Evolutionary conservation across 2,888 invertebrate species (phyloP).

Genomic region (Nephrotoma guestfalica): DNA sequence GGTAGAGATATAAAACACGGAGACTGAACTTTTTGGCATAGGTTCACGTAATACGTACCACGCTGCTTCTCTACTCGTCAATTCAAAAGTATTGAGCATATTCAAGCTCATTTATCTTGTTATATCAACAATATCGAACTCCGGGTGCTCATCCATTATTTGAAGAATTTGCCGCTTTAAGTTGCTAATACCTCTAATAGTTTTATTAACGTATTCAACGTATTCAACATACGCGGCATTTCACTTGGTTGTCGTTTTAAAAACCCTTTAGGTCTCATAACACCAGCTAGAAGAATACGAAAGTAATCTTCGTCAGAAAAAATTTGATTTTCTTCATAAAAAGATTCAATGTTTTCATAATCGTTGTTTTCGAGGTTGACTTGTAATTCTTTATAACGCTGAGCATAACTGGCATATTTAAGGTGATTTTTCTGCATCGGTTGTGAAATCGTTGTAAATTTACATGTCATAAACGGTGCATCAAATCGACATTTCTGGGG

Average conservation of each 20-base stretch:
- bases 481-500: constrained; percentile 18
- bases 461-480: constrained; percentile 18
- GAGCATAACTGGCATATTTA: not conserved
- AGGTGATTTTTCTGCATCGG: not conserved
- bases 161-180: no score
- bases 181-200: no score
- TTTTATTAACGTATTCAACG: not conserved
- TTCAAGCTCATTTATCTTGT: no score
- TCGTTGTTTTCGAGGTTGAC: constrained; percentile 19
- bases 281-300: constrained; percentile 11
- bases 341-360: not conserved
- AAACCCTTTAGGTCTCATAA: not conserved
- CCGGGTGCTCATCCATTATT: constrained; percentile 16
- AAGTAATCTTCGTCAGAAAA: constrained; percentile 7
- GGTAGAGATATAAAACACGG: no score
- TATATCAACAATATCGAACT: no score
- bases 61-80: no score
- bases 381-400: constrained; percentile 12
- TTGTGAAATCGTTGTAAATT: constrained; percentile 14
- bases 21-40: no score
- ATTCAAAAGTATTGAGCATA: no score
- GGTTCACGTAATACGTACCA: no score
- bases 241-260: no score
- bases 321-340: not conserved
- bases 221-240: constrained; percentile 6